A percentile compares a stretch with the other conserved stretches of the same genome.
These are phyloP conservation scores for Hesperophylax magnus DNA, from an alignment of 1,140 invertebrate species.

Conservation along the genomic window DNA sequence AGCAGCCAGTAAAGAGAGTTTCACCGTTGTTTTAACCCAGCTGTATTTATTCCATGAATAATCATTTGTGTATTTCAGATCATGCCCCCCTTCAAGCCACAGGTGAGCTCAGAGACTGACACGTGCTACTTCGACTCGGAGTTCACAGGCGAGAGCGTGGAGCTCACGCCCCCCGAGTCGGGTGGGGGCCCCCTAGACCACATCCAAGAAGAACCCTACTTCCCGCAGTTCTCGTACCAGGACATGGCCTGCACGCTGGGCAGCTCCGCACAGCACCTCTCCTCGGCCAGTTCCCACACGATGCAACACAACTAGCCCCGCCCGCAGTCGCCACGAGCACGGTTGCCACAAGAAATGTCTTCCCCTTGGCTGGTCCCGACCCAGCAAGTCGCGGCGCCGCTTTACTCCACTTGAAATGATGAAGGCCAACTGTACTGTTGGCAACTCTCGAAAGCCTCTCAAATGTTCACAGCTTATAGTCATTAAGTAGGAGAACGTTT, in stretches of 20 bases:
- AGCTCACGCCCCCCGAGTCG: conserved; percentile 93
- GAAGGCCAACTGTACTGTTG: too few relatives aligned
- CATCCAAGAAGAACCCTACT: conserved; percentile 77
- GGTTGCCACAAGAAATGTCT: not conserved
- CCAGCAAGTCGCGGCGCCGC: too few relatives aligned
- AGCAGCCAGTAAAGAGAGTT: too few relatives aligned
- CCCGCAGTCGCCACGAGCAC: not conserved
- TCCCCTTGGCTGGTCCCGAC: too few relatives aligned
- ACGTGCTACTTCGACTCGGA: conserved; percentile 98
- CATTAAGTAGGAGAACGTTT: too few relatives aligned
- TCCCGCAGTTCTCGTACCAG: conserved; percentile 80
- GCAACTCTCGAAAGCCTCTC: too few relatives aligned
- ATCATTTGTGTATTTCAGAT: conserved; percentile 70
- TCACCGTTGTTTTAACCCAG: too few relatives aligned
- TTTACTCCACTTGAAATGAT: too few relatives aligned
- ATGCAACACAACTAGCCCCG: conserved; percentile 54
- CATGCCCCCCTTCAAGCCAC: conserved; percentile 94
- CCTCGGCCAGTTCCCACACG: conserved; percentile 52
- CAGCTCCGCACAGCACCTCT: conserved; percentile 63
- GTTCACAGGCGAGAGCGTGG: conserved; percentile 98
- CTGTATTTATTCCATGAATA: too few relatives aligned
- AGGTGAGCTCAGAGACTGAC: conserved; percentile 96
- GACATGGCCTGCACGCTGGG: conserved; percentile 71
- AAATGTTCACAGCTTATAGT: too few relatives aligned
- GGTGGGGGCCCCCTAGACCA: conserved; percentile 70